Evolutionary conservation across 2,797 vertebrate genomes (phyloP), one percentile per base, ranked within the genome.

Genomic region (Rhabdomys pumilio): DNA sequence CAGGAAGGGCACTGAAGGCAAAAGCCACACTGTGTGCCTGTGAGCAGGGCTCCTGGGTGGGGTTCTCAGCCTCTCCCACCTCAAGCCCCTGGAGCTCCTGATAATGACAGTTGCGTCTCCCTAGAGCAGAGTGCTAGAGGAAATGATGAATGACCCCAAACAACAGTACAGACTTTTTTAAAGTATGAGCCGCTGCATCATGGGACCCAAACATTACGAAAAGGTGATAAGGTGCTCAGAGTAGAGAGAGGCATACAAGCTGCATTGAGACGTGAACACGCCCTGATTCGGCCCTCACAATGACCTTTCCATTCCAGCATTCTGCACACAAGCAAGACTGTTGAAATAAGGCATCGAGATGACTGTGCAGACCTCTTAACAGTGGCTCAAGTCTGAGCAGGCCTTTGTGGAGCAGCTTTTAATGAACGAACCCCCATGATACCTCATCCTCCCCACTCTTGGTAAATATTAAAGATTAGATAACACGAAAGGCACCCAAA

Each of bases 121-220:
- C 89, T 79, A 15, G 2, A 76, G 85, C 69, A 0, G 38, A 80
- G 14, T 47, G 34, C 24, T 0, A 11, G 67, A 73, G 92, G 89
- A 96, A 95, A 87, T 29, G 57, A 73, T 92, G 72, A 69, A 90
- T 93, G 93, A 97, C 84, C 90, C 92, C 20, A 55, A 94, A 61
- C 59, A 67, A 67, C 83, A 82, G 82, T 63, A 80, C 53, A 89
- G 41, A 86, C 81, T 55, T 95, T 91, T 81, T 44, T 3, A n/a
- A 79, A 90, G 77, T n/a, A 38, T 94, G 93, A 90, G 84, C 50
- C n/a, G 79, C 81, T 83, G 47, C 41, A 7, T 2, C 2, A 17
- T 87, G 75, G 34, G 26, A 29, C 90, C 1, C 73, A 47, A 90
- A 22, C 69, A 38, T 14, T 14, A 80, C 38, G 5, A 19, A 86